phyloP scores from a whole-genome alignment of 2,797 vertebrate species.

The Xenopus petersii region DNA sequence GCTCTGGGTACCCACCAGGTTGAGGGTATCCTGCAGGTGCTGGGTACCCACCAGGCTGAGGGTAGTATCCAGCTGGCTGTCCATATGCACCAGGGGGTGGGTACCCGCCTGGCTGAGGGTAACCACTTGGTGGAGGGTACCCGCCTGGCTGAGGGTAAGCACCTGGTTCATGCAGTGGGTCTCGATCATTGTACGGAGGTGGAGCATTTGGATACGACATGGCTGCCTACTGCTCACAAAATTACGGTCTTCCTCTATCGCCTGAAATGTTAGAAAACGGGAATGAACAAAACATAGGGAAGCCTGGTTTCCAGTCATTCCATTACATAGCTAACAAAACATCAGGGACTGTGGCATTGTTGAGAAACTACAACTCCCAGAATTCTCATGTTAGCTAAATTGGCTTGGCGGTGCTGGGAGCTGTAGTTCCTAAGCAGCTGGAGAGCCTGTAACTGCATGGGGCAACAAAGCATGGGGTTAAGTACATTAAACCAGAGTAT shows the following conservation, averaged over 20 bases:
- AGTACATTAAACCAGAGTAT: no score
- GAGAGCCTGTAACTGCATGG: no score
- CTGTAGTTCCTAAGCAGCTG: no score
- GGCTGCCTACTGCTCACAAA: constrained; percentile 13
- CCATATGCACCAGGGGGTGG: constrained; percentile 52
- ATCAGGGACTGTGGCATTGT: no score
- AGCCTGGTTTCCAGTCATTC: no score
- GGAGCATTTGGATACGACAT: constrained; percentile 77
- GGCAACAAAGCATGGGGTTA: no score
- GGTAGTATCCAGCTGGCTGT: constrained; percentile 35
- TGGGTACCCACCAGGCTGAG: constrained; percentile 57
- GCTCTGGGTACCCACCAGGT: constrained; percentile 56
- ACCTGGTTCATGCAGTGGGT: constrained; percentile 67
- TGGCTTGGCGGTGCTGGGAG: no score
- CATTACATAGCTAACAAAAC: no score
- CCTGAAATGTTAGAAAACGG: constrained; percentile 48
- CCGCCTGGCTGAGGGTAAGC: constrained; percentile 59
- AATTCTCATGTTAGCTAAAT: no score
- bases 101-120: constrained; percentile 51
- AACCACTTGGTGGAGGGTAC: constrained; percentile 51
- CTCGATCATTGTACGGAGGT: constrained; percentile 79
- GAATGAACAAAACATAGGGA: no score
- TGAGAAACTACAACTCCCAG: no score
- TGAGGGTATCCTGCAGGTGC: constrained; percentile 51
- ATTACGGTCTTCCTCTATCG: neutral